A percentile compares a stretch with the other conserved stretches of the same genome.
These are phyloP conservation scores for Trinorchestia longiramus DNA, from an alignment of 1,140 invertebrate species.

Conservation along the genomic window DNA sequence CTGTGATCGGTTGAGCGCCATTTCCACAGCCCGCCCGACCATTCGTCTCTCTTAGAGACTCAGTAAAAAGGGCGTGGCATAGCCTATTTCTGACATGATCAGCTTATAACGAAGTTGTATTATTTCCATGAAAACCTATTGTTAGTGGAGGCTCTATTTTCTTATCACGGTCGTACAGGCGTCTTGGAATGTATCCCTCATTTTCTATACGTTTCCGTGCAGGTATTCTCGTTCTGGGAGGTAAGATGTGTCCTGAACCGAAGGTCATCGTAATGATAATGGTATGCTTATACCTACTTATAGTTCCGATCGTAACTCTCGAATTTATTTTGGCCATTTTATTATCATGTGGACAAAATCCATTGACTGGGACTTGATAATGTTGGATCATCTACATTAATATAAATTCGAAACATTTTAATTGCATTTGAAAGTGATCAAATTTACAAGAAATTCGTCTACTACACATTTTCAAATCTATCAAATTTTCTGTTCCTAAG, in stretches of 20 bases:
- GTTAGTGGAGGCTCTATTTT: neutral
- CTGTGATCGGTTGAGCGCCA: neutral
- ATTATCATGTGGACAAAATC: too few species aligned
- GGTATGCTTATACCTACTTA: neutral
- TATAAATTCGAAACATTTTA: too few species aligned
- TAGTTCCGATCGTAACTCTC: too few species aligned
- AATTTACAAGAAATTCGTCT: too few species aligned
- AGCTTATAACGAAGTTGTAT: conserved; percentile 28
- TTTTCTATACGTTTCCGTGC: neutral
- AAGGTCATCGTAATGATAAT: neutral
- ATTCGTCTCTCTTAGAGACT: conserved; percentile 39
- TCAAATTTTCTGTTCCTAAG: neutral
- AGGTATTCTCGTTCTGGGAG: neutral
- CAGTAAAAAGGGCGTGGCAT: conserved; percentile 41
- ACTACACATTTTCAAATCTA: too few species aligned
- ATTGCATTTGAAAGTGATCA: too few species aligned
- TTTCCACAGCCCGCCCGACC: neutral
- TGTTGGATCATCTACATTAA: too few species aligned
- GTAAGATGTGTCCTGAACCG: neutral
- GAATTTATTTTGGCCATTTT: too few species aligned
- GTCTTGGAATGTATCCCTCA: neutral
- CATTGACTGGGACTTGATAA: too few species aligned
- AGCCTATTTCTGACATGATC: conserved; percentile 41
- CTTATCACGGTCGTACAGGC: neutral
- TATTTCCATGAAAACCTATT: neutral